phyloP scores from a whole-genome alignment of 2,113 vertebrate species.

The Malurus cyaneus region DNA sequence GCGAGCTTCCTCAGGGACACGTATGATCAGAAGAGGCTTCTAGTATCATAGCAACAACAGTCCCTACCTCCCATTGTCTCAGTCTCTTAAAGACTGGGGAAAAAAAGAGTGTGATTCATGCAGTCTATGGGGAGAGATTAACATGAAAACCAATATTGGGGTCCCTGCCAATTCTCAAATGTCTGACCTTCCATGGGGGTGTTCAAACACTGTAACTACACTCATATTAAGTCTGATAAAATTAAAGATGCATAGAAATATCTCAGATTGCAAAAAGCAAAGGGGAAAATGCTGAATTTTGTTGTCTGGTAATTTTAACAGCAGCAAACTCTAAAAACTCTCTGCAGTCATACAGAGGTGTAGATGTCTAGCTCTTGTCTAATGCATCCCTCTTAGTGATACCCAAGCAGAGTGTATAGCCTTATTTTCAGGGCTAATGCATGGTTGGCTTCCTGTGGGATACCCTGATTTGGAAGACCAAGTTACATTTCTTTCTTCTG shows the following conservation, averaged over 20 bases:
- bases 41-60: conserved; percentile 34
- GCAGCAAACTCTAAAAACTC: not conserved
- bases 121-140: not conserved
- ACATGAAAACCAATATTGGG: not conserved
- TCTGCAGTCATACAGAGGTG: not conserved
- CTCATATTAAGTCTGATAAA: not conserved
- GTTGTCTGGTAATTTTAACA: not conserved
- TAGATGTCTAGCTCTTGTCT: not conserved
- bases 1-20: conserved; percentile 5
- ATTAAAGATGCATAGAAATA: not conserved
- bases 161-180: not conserved
- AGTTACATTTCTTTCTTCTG: not conserved
- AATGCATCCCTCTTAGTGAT: not conserved
- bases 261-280: not conserved
- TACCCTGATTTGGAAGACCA: not conserved
- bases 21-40: not conserved
- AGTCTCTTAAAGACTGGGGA: not conserved
- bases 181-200: not conserved
- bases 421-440: not conserved
- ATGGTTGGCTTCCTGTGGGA: not conserved
- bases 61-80: conserved; percentile 19
- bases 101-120: not conserved
- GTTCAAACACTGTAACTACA: not conserved
- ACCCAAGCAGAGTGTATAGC: not conserved
- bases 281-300: not conserved